phyloP scores from a whole-genome alignment of 1,140 invertebrate genomes.

The Tetramorium simillimum region DNA sequence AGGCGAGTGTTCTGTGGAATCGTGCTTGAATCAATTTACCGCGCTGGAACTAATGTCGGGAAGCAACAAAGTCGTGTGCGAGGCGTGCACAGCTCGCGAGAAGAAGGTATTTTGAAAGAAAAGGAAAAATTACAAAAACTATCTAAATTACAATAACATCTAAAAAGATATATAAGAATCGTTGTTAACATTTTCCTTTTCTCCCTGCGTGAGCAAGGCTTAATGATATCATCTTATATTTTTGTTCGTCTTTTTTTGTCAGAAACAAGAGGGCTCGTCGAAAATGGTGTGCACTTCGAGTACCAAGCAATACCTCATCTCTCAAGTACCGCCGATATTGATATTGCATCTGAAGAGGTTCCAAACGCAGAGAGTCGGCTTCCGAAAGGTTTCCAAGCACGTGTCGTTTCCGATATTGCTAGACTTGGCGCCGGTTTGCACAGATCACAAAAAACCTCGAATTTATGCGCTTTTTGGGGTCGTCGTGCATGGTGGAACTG shows the following conservation, averaged over 20 bases:
- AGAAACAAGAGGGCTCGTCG: conserved; percentile 86
- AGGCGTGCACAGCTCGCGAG: conserved; percentile 92
- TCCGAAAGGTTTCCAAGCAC: conserved; percentile 93
- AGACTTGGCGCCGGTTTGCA: conserved; percentile 96
- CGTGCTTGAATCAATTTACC: conserved; percentile 97
- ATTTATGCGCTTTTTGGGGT: conserved; percentile 97
- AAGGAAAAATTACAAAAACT: background rate
- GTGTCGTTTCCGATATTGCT: conserved; percentile 95
- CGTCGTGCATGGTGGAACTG: conserved; percentile 96
- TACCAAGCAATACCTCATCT: conserved; percentile 96
- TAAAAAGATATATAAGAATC: background rate
- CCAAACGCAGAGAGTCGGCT: conserved; percentile 87
- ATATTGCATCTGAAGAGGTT: conserved; percentile 98
- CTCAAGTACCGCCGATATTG: conserved; percentile 95
- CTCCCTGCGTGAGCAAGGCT: background rate
- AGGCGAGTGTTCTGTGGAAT: conserved; percentile 93
- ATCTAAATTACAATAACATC: too few species aligned
- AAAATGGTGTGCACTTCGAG: conserved; percentile 95
- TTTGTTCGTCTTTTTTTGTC: conserved; percentile 37
- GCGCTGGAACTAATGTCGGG: conserved; percentile 94
- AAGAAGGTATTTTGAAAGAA: conserved; percentile 84
- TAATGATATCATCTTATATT: background rate
- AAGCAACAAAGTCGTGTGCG: conserved; percentile 96
- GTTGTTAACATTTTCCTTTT: background rate
- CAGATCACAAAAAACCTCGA: conserved; percentile 89